Percentiles rank a stretch among this genome's conserved stretches.
Evolutionary conservation across 2,797 vertebrate species (phyloP).

Genomic region (Leuciscus waleckii): DNA sequence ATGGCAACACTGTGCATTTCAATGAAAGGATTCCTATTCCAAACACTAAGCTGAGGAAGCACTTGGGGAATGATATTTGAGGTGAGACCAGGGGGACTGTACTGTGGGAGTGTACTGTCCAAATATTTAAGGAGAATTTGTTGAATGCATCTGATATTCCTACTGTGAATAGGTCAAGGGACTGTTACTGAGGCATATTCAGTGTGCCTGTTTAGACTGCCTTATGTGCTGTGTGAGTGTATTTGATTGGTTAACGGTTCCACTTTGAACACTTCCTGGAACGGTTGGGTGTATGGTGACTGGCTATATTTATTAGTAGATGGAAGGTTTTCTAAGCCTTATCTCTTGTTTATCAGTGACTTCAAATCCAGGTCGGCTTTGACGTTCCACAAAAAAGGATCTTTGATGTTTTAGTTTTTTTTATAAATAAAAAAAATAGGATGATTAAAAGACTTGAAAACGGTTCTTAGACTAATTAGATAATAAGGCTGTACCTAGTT

Average conservation of each 20-base stretch:
- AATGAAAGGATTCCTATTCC: conserved; percentile 67
- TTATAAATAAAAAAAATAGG: not conserved
- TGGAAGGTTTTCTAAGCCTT: not conserved
- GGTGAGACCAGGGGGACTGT: conserved; percentile 51
- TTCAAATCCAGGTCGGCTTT: conserved; percentile 21
- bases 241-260: not conserved
- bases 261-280: not conserved
- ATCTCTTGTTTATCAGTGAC: conserved; percentile 53
- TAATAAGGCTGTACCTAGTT: not conserved
- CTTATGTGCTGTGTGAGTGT: conserved; percentile 1
- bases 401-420: conserved; percentile 46
- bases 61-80: conserved; percentile 63
- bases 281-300: not conserved
- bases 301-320: not conserved
- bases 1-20: conserved; percentile 66
- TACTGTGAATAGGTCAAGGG: not conserved
- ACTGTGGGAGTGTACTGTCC: conserved; percentile 8
- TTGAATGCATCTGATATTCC: conserved; percentile 11
- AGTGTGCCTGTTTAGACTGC: not conserved
- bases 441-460: conserved; percentile 20
- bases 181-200: not conserved
- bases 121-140: conserved; percentile 39
- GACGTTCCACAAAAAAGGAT: conserved; percentile 45
- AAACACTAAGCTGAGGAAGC: conserved; percentile 63
- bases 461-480: conserved; percentile 11